phyloP scores from a whole-genome alignment of 2,888 invertebrate species.

The Cremastinae sp. region DNA sequence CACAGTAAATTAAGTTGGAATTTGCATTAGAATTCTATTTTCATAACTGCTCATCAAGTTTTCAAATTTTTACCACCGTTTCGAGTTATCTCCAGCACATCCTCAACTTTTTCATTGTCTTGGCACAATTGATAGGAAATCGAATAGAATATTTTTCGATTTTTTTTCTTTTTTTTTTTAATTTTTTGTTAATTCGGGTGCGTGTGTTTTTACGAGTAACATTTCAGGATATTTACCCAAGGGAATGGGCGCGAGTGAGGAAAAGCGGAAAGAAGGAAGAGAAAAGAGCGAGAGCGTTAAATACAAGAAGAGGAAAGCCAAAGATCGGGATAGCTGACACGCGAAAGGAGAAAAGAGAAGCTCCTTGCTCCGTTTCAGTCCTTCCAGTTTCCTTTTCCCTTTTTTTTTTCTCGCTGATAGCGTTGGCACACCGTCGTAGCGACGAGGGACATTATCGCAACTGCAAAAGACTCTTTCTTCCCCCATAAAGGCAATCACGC shows the following conservation, averaged over 20 bases:
- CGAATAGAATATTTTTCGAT: too few relatives aligned
- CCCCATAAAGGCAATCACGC: constrained; percentile 80
- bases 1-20: too few relatives aligned
- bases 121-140: too few relatives aligned
- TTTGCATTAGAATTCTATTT: too few relatives aligned
- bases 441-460: constrained; percentile 78
- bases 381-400: constrained; percentile 64
- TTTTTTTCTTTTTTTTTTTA: neutral
- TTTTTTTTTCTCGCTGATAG: constrained; percentile 77
- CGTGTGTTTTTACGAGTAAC: constrained; percentile 63
- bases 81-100: too few relatives aligned
- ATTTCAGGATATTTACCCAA: constrained; percentile 57
- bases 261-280: constrained; percentile 5
- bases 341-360: constrained; percentile 43
- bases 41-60: too few relatives aligned
- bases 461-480: constrained; percentile 80
- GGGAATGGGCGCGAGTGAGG: neutral
- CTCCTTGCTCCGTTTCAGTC: constrained; percentile 54
- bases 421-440: constrained; percentile 69
- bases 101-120: too few relatives aligned
- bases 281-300: neutral
- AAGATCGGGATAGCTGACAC: constrained; percentile 48
- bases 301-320: constrained; percentile 8
- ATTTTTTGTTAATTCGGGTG: constrained; percentile 59
- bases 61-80: too few relatives aligned